Evolutionary conservation across 2,888 invertebrate genomes (phyloP), one percentile per base, ranked within the genome.

Genomic region (Dynastes tityus): DNA sequence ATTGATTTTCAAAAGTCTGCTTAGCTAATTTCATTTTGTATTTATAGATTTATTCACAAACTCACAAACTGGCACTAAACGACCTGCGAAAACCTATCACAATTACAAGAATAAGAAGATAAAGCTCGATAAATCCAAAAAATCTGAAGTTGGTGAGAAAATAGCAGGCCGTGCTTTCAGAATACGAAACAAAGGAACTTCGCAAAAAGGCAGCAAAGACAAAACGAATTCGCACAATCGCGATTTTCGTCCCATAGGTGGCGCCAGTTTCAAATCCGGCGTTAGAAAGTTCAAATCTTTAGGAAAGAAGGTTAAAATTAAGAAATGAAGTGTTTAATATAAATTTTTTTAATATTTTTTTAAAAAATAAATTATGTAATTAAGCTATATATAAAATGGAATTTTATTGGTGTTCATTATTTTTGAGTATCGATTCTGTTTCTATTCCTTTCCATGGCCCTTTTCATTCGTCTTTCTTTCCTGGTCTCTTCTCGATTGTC

Each of bases 401-500:
- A 45, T 45, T 45, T 75, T 80, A 76, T 76, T 77, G 70, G 45
- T 80, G 22, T 77, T 79, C 53, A 71, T 64, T 70, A 63, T 78
- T 79, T 81, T 80, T 82, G 82, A 80, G 81, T 83, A 78, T 82
- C 84, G 61, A 86, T 80, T 82, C 86, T 83, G 79, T 87, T 86
- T 75, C 86, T 84, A 80, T 86, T 84, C 63, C 87, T 83, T n/a
- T 85, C 74, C 67, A 83, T 82, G 2, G 88, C 87, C 75, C 90
- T 90, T 40, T 89, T 90, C 78, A 87, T 85, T 71, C 92, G 87
- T 76, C 91, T 90, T 82, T 94, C 94, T 76, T 91, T 90, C 0
- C 95, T 90, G 0, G 93, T 91, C 84, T 92, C 92, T 76, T 94
- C 92, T 0, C 93, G 91, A 32, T 91, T 89, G 70, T 92, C 91